Percentiles rank a stretch among this genome's conserved stretches.
Evolutionary conservation across 2,113 vertebrate species (phyloP).

Genomic region (Ptilonorhynchus violaceus): DNA sequence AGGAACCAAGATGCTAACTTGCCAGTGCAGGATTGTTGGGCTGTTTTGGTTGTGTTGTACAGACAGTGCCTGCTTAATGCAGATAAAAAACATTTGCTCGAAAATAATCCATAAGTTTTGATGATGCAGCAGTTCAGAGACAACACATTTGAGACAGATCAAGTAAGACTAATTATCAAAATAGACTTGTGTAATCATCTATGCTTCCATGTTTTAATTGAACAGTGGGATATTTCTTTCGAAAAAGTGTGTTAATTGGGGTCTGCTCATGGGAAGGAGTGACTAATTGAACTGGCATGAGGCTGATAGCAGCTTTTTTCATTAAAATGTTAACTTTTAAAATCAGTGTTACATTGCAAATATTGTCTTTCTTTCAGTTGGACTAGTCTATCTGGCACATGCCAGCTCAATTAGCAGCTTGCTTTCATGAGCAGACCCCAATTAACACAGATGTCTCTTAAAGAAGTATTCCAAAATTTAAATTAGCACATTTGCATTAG

Average conservation of each 20-base stretch:
- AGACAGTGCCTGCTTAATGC: neutral
- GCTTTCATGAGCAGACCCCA: slow-evolving; percentile 61
- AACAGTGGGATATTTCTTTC: slow-evolving; percentile 19
- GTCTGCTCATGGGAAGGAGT: slow-evolving; percentile 38
- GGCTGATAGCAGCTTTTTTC: slow-evolving; percentile 20
- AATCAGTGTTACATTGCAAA: slow-evolving; percentile 58
- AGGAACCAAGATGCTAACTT: neutral
- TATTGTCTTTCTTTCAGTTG: slow-evolving; percentile 35
- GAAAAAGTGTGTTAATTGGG: slow-evolving; percentile 55
- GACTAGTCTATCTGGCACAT: slow-evolving; percentile 24
- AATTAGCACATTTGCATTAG: slow-evolving; percentile 47
- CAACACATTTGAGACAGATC: neutral
- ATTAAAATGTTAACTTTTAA: slow-evolving; percentile 60
- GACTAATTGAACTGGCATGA: slow-evolving; percentile 65
- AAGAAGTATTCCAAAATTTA: slow-evolving; percentile 44
- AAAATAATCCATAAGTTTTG: neutral
- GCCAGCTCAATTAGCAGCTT: slow-evolving; percentile 59
- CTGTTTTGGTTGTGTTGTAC: neutral
- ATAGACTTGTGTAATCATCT: slow-evolving; percentile 5
- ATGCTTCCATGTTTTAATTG: slow-evolving; percentile 34
- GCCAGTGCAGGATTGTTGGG: neutral
- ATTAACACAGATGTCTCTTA: slow-evolving; percentile 56
- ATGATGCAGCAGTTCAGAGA: neutral
- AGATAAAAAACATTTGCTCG: neutral
- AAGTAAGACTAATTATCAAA: slow-evolving; percentile 36